phyloP scores from a whole-genome alignment of 2,113 vertebrate genomes.

The Sisor rabdophorus region DNA sequence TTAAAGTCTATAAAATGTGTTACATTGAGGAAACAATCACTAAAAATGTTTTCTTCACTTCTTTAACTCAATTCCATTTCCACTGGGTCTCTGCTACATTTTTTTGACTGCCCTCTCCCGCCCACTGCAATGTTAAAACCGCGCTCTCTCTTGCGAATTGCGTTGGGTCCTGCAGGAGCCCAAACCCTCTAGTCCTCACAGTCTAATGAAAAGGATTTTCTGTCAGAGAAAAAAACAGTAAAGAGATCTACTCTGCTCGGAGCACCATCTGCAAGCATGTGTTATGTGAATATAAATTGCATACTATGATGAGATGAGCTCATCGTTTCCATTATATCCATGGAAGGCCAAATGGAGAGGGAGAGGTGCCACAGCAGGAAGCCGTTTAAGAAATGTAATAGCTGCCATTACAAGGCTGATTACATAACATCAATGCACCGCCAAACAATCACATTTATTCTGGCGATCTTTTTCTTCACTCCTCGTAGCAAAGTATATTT shows the following conservation, averaged over 20 bases:
- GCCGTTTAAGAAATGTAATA: conserved; percentile 60
- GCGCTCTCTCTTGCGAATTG: no score
- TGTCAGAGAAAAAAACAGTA: no score
- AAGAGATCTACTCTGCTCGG: not conserved
- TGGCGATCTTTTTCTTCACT: not conserved
- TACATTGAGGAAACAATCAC: no score
- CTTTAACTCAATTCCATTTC: no score
- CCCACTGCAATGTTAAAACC: no score
- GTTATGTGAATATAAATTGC: not conserved
- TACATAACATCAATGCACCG: conserved; percentile 47
- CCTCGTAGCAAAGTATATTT: not conserved
- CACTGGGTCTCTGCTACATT: no score
- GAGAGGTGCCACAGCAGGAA: conserved; percentile 15
- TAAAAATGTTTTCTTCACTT: no score
- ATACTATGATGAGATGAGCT: not conserved
- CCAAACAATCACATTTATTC: not conserved
- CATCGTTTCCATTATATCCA: not conserved
- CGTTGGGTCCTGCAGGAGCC: no score
- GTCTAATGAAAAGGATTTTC: no score
- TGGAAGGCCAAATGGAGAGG: not conserved
- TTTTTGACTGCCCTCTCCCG: no score
- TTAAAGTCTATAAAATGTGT: no score
- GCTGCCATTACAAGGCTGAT: conserved; percentile 52
- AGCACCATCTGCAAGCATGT: not conserved
- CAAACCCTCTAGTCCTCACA: no score